Base-by-base conservation (phyloP, 2,113 vertebrate genomes). In the Monarcha castaneiventris region DNA sequence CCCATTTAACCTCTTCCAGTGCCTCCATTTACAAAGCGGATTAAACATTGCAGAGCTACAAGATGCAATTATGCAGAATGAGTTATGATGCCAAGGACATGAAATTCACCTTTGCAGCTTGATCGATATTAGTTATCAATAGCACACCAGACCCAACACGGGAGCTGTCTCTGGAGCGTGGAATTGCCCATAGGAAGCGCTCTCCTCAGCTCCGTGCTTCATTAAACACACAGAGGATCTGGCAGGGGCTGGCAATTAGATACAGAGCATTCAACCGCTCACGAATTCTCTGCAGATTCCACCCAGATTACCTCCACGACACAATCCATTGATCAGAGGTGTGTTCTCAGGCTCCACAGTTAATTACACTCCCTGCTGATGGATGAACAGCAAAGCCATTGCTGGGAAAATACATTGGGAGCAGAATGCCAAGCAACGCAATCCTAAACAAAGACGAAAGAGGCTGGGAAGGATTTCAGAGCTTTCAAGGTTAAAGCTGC, bases 261-360 rank as follows among this genome's bases (percentile, higher is more conserved):
- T 79, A 94, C 41, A 67, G 69, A 80, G 94, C 77, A 14, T 62
- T 90, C 84, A 90, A 73, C 52, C 3, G 26, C 94, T 95, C 87
- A 67, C 8, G 0, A 78, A 96, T 96, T 90, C 93, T 89, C 90
- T 51, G 83, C 80, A 88, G 94, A 94, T 96, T 93, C 94, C 94
- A 75, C 87, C 90, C 76, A 78, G 94, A 96, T 97, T 94, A 94
- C 95, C 93, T 96, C 91, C 89, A 41, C 12, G 7, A 94, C 89
- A 74, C 87, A 92, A 93, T 86, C 86, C 92, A 96, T 93, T 94
- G 94, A 96, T 97, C 96, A 94, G 95, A 96, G 95, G 95, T 94
- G 79, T 84, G 72, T 87, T 95, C 95, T 84, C 94, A 66, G 87
- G 89, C 92, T 92, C 96, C 81, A 58, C 95, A 82, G 78, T 96